These are phyloP conservation scores for Cephus runcator DNA, from an alignment of 2,888 invertebrate species.

Conservation along the genomic window DNA sequence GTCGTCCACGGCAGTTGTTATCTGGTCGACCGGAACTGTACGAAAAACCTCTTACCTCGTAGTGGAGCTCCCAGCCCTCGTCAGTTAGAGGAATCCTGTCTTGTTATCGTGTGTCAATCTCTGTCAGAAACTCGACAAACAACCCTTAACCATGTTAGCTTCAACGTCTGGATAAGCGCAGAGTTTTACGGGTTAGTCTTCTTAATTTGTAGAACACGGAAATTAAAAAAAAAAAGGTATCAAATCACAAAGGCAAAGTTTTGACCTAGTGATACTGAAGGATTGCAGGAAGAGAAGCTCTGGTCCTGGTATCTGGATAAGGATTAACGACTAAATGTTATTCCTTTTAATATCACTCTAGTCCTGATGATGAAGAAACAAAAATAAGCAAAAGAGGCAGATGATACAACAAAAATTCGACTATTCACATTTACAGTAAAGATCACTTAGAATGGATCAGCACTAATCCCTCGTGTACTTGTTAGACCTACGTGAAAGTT, in stretches of 20 bases:
- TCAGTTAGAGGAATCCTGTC: slow-evolving; percentile 23
- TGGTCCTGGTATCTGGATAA: not conserved
- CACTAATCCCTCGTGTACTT: not conserved
- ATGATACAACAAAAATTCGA: not conserved
- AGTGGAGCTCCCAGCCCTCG: slow-evolving; percentile 24
- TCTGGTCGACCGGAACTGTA: not conserved
- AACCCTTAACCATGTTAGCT: not conserved
- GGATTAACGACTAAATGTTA: not conserved
- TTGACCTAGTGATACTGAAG: not conserved
- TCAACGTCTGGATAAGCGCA: not conserved
- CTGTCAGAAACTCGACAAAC: not conserved
- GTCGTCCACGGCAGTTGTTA: not conserved
- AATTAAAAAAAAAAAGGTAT: not conserved
- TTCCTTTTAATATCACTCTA: not conserved
- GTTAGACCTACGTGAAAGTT: not conserved
- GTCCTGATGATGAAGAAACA: not conserved
- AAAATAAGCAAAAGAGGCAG: not conserved
- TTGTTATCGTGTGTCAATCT: slow-evolving; percentile 8
- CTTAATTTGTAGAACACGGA: not conserved
- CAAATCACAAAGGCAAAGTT: not conserved
- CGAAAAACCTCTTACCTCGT: slow-evolving; percentile 44
- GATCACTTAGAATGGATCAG: not conserved
- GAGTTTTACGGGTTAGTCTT: no score
- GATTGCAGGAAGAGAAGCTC: no score
- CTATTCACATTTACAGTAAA: not conserved